Evolutionary conservation across 2,888 invertebrate species (phyloP).

Genomic region (Erebia ligea): DNA sequence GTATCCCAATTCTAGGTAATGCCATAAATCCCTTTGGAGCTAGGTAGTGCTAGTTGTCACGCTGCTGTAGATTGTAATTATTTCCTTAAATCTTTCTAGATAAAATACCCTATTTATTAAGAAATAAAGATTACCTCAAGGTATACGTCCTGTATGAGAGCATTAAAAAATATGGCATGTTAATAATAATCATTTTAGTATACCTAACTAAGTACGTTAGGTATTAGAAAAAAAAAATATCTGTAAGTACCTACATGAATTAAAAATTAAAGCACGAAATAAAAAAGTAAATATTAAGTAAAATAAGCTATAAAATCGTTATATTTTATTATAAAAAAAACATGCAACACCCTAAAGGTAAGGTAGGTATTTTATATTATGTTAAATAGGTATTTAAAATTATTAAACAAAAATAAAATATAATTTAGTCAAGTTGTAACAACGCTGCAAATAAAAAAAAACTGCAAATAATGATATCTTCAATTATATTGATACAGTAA

Average conservation of each 20-base stretch:
- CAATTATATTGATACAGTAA: not conserved
- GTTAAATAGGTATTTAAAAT: slow-evolving; percentile 22
- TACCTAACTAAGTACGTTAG: not conserved
- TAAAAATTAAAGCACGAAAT: not conserved
- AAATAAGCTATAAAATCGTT: not conserved
- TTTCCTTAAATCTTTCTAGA: not conserved
- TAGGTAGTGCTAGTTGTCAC: too few relatives aligned
- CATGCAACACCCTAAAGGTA: slow-evolving; percentile 1
- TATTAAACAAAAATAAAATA: slow-evolving; percentile 41
- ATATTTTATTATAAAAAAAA: not conserved
- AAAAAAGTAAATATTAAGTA: not conserved
- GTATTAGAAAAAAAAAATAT: not conserved
- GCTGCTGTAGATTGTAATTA: not conserved
- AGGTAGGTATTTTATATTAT: not conserved
- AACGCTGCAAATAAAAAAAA: slow-evolving; percentile 20
- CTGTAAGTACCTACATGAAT: too few relatives aligned
- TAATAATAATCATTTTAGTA: slow-evolving; percentile 41
- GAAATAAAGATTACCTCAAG: slow-evolving; percentile 66
- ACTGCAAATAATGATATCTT: not conserved
- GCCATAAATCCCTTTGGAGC: too few relatives aligned
- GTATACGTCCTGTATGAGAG: slow-evolving; percentile 74
- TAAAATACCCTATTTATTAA: not conserved
- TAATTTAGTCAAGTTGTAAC: slow-evolving; percentile 17
- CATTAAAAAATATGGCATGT: slow-evolving; percentile 47
- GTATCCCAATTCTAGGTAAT: too few relatives aligned